Evolutionary conservation across 2,888 invertebrate species (phyloP), one percentile per base, ranked within the genome.

Genomic region (Agrilus mali): DNA sequence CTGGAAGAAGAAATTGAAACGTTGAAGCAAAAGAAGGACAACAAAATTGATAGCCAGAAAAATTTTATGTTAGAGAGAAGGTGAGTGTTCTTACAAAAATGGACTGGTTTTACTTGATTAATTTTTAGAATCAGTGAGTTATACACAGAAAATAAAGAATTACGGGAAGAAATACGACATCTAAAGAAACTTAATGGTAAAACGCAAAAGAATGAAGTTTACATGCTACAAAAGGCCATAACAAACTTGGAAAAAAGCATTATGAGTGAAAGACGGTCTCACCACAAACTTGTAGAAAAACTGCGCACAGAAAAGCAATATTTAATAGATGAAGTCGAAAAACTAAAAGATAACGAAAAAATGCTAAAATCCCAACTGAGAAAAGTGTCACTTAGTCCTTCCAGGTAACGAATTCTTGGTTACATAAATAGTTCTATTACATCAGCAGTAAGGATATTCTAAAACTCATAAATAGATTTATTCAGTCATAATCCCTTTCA

Each of bases 161-260:
- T 65, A 4, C 53, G 54, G 22, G 56, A 57, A 42, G 63, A 66
- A 51, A 48, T 62, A 14, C 47, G 48, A 14, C 48, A 51, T 13
- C 45, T 63, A 33, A 50, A 51, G 12, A 55, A 50, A 43, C 39
- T 51, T 7, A 13, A 53, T 2, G 52, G 48, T 1, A 60, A 51
- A 42, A 54, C 53, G 40, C 54, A 57, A 6, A 53, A 50, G 49
- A 47, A 46, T 33, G 50, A 55, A 43, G 50, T 58, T 4, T 36
- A 53, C 31, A 51, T 50, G 16, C 46, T 70, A 46, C 60, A 67
- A 46, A 60, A 56, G 45, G 65, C 67, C 2, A 61, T 71, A 27
- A 61, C 59, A 44, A 61, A 63, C 14, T 53, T 71, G 40, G 71
- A 71, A 50, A 65, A 58, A 47, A 66, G 61, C 32, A 65, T 70